A percentile compares a stretch with the other conserved stretches of the same genome.
Evolutionary conservation across 1,140 invertebrate genomes (phyloP).

Genomic region (Notospermus geniculatus): DNA sequence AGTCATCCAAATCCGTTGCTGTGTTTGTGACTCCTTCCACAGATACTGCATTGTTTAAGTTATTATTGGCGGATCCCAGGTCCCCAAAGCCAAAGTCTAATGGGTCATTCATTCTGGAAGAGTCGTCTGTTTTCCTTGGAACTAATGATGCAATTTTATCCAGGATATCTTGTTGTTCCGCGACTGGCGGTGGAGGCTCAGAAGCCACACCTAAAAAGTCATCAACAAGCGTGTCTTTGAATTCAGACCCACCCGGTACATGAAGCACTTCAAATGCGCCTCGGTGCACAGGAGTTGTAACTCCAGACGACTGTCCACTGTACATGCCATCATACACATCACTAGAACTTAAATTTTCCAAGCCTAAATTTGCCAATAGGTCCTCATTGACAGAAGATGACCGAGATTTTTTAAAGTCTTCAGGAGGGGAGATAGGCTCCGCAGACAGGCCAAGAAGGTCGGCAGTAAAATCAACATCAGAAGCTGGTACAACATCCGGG

Average conservation of each 20-base stretch:
- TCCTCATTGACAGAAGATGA: not conserved
- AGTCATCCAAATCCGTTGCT: too few species aligned
- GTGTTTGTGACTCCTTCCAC: too few species aligned
- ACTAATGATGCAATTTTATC: too few species aligned
- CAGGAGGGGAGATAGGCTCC: not conserved
- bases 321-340: not conserved
- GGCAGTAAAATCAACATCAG: not conserved
- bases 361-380: not conserved
- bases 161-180: too few species aligned
- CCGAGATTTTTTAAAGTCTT: not conserved
- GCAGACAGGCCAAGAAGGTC: not conserved
- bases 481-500: not conserved
- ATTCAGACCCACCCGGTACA: slow-evolving; percentile 1
- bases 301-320: not conserved
- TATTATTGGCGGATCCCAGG: too few species aligned
- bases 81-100: too few species aligned
- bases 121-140: too few species aligned
- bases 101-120: too few species aligned
- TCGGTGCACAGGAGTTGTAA: not conserved
- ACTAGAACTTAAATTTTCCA: not conserved
- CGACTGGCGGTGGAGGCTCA: not conserved
- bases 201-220: not conserved
- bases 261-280: not conserved
- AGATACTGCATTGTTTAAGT: too few species aligned
- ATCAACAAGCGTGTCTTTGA: not conserved